Percentiles rank a stretch among this genome's conserved stretches.
phyloP scores from a whole-genome alignment of 2,888 invertebrate genomes.

The Dicycla oo region DNA sequence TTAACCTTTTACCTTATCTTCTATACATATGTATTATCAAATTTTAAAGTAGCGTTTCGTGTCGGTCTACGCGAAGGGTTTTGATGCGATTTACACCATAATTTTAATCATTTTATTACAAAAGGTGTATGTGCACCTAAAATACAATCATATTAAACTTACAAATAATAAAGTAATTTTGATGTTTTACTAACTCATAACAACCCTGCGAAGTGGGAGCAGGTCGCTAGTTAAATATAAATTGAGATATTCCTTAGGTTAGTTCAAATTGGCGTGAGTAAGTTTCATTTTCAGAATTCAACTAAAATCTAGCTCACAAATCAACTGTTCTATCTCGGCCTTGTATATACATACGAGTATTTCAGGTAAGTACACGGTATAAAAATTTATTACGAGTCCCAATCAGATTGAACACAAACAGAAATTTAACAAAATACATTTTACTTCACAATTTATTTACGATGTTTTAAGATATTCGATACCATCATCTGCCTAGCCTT shows the following conservation, averaged over 20 bases:
- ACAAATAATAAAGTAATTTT: not conserved
- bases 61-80: too few species aligned
- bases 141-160: not conserved
- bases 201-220: not conserved
- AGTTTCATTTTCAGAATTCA: not conserved
- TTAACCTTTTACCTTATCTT: too few species aligned
- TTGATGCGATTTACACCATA: too few species aligned
- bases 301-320: not conserved
- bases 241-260: not conserved
- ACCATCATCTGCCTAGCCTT: too few species aligned
- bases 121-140: too few species aligned
- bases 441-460: conserved; percentile 1
- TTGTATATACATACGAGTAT: not conserved
- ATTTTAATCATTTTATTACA: too few species aligned
- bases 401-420: not conserved
- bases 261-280: not conserved
- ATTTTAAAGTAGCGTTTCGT: too few species aligned
- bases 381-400: not conserved
- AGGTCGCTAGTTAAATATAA: not conserved
- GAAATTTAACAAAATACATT: not conserved
- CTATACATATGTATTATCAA: too few species aligned
- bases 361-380: not conserved
- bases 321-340: too few species aligned
- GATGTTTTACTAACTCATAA: not conserved
- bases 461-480: conserved; percentile 14